A percentile compares a stretch with the other conserved stretches of the same genome.
Conservation (phyloP, 2,888 invertebrate species). For the Rugalucina vietnamica region DNA sequence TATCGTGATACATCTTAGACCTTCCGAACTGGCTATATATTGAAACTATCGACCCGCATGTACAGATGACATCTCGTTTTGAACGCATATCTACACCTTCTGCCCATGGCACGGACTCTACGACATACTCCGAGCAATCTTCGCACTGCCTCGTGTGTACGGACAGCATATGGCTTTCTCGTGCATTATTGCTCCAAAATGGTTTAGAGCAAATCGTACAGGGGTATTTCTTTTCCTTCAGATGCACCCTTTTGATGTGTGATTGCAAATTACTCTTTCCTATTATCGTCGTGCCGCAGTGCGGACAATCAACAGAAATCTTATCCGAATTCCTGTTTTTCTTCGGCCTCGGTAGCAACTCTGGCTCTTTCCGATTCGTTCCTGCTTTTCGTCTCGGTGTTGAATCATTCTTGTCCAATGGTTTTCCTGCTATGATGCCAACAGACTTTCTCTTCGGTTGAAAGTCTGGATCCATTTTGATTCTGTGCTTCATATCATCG, state of each 20-base stretch:
- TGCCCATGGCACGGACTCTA: slow-evolving; percentile 62
- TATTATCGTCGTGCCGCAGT: slow-evolving; percentile 48
- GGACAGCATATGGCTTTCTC: slow-evolving; percentile 58
- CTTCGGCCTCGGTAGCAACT: slow-evolving; percentile 26
- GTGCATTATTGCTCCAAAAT: slow-evolving; percentile 54
- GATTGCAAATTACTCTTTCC: slow-evolving; percentile 58
- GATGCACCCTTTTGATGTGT: slow-evolving; percentile 50
- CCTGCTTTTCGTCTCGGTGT: background rate
- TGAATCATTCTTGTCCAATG: background rate
- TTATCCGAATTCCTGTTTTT: slow-evolving; percentile 33
- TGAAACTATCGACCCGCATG: slow-evolving; percentile 57
- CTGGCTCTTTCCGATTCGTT: background rate
- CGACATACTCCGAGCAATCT: slow-evolving; percentile 57
- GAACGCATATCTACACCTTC: slow-evolving; percentile 51
- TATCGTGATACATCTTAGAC: slow-evolving; percentile 43
- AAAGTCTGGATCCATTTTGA: background rate
- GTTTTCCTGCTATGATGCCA: background rate
- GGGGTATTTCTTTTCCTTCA: slow-evolving; percentile 40
- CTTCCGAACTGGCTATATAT: slow-evolving; percentile 57
- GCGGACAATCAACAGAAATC: slow-evolving; percentile 53
- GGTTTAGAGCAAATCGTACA: slow-evolving; percentile 54
- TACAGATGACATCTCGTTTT: slow-evolving; percentile 57
- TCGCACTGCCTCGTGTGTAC: slow-evolving; percentile 60
- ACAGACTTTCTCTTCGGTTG: background rate
- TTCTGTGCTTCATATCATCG: background rate